Conservation (phyloP, 2,113 vertebrate species). For the Micronisus gabar region DNA sequence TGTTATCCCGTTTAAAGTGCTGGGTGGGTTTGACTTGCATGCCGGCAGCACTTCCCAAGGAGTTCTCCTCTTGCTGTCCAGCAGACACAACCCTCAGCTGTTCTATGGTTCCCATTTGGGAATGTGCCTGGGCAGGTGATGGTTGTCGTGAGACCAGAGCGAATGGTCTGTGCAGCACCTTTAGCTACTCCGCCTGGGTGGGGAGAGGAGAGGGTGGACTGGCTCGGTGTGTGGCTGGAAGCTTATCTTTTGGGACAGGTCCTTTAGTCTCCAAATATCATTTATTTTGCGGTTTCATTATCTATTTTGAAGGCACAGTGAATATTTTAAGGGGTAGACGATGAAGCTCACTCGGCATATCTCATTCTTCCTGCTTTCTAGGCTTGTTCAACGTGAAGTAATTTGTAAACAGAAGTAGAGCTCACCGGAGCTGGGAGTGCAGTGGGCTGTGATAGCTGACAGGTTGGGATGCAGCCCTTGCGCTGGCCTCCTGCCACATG, state of each 20-base stretch:
- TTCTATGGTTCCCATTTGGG: accelerated
- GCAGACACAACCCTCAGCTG: not conserved
- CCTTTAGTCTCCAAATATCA: not conserved
- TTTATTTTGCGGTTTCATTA: not conserved
- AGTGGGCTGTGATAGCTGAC: not conserved
- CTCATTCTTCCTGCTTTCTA: not conserved
- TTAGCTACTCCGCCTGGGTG: accelerated
- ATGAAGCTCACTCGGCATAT: accelerated
- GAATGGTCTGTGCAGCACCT: not conserved
- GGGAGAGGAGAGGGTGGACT: not conserved
- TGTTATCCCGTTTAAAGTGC: not conserved
- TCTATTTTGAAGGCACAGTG: not conserved
- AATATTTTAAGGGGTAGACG: not conserved
- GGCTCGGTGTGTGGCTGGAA: not conserved
- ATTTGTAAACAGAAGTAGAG: not conserved
- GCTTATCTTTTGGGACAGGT: not conserved
- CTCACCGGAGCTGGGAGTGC: not conserved
- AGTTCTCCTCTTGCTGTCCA: not conserved
- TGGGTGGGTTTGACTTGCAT: not conserved
- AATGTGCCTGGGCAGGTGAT: not conserved
- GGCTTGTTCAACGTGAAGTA: accelerated
- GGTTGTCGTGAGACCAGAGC: not conserved
- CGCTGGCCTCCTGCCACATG: accelerated
- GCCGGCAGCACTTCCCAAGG: accelerated
- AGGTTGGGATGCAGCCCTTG: accelerated